Evolutionary conservation across 2,113 vertebrate genomes (phyloP).

Genomic region (Pica pica): DNA sequence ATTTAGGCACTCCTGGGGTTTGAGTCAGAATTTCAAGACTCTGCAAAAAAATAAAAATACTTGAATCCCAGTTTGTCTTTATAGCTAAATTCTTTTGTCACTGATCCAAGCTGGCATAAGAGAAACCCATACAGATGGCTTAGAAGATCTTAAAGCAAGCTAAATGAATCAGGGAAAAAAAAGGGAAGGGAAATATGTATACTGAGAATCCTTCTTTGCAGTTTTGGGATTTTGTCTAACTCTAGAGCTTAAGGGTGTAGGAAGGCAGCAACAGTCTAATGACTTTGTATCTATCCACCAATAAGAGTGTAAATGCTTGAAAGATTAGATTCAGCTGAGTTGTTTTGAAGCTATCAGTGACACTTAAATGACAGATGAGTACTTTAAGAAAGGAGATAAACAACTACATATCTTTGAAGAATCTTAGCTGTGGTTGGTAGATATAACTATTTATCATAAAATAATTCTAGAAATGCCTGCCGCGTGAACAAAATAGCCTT

Average conservation of each 20-base stretch:
- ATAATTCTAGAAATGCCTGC: background rate
- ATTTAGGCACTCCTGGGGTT: background rate
- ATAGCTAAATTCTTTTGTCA: background rate
- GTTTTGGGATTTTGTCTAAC: background rate
- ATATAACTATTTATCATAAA: background rate
- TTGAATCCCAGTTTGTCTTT: background rate
- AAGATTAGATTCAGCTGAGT: constrained; percentile 1
- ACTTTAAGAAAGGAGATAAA: constrained; percentile 17
- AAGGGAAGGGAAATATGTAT: background rate
- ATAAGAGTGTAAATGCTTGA: background rate
- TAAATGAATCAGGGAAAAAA: background rate
- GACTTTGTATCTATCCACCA: background rate
- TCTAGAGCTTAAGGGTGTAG: background rate
- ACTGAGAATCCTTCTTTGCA: background rate
- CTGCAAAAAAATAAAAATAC: background rate
- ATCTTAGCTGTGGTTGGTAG: background rate
- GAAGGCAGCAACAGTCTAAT: background rate
- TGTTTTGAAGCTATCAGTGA: constrained; percentile 1
- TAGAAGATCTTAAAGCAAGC: background rate
- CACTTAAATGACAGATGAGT: background rate
- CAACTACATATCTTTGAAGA: background rate
- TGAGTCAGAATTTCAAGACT: background rate
- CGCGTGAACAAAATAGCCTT: background rate
- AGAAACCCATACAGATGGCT: background rate
- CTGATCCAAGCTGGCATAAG: background rate